phyloP scores from a whole-genome alignment of 30 jellyfish, hydroid and myxozoan species.

The Turritopsis rubra region DNA sequence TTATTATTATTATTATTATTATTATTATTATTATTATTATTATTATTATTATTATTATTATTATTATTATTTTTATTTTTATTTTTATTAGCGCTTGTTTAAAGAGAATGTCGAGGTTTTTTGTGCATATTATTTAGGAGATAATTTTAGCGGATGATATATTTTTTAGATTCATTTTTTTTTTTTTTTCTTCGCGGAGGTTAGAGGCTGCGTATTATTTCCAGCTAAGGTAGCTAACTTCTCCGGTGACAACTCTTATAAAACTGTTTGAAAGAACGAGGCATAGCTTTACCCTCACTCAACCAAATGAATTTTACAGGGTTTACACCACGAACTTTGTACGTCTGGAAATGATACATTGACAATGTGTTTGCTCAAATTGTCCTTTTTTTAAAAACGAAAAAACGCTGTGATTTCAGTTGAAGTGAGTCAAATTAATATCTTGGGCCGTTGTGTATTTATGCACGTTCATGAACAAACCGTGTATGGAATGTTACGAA shows the following conservation, averaged over 20 bases:
- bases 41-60: constrained; percentile 7
- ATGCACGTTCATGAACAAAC: background rate
- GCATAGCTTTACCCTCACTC: too few relatives aligned
- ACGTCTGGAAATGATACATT: too few relatives aligned
- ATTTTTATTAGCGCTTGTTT: background rate
- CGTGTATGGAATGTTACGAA: background rate
- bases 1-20: constrained; percentile 7
- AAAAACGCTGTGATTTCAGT: background rate
- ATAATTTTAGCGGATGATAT: background rate
- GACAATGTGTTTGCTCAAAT: too few relatives aligned
- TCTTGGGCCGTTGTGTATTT: background rate
- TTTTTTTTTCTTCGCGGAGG: background rate
- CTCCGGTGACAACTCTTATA: too few relatives aligned
- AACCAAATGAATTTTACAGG: too few relatives aligned
- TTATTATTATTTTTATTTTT: background rate
- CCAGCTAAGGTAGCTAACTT: too few relatives aligned
- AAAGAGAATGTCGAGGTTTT: background rate
- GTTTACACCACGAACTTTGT: too few relatives aligned
- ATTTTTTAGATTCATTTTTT: background rate
- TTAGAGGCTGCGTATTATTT: too few relatives aligned
- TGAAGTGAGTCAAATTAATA: background rate
- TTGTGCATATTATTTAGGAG: background rate
- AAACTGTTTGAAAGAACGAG: too few relatives aligned
- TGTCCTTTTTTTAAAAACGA: too few relatives aligned
- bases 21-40: constrained; percentile 7